These are phyloP conservation scores for Zhuqinia jingwanae DNA, from an alignment of 2,888 invertebrate species.

Conservation along the genomic window DNA sequence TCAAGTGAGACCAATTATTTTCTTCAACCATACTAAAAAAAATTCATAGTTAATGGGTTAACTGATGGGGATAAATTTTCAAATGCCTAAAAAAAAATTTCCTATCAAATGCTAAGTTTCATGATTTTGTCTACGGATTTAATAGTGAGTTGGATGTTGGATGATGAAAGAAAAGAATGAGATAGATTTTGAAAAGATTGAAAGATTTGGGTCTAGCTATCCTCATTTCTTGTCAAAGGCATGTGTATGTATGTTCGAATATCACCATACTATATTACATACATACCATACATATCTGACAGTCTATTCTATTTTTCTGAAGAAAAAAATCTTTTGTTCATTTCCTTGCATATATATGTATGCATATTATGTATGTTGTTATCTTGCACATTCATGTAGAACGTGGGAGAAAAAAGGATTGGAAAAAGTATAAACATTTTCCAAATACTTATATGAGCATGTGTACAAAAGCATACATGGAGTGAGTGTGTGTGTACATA, in stretches of 20 bases:
- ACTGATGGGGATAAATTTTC: too few relatives aligned
- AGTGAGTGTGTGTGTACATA: conserved; percentile 4
- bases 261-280: not conserved
- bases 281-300: not conserved
- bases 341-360: not conserved
- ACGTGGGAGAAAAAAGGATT: conserved; percentile 21
- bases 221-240: conserved; percentile 8
- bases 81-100: not conserved
- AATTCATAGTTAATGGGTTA: too few relatives aligned
- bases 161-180: conserved; percentile 52
- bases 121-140: conserved; percentile 45
- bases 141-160: too few relatives aligned
- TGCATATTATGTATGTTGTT: too few relatives aligned
- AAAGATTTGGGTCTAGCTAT: conserved; percentile 59
- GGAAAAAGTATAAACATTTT: too few relatives aligned
- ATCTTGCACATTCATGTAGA: conserved; percentile 38
- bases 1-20: too few relatives aligned
- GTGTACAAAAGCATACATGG: not conserved
- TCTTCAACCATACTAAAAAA: too few relatives aligned
- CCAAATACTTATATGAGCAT: not conserved
- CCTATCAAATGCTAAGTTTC: not conserved
- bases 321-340: conserved; percentile 21
- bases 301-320: not conserved
- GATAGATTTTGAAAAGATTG: conserved; percentile 67
- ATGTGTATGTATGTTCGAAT: not conserved